Evolutionary conservation across 1,140 invertebrate species (phyloP).

Genomic region (Cydia amplana): DNA sequence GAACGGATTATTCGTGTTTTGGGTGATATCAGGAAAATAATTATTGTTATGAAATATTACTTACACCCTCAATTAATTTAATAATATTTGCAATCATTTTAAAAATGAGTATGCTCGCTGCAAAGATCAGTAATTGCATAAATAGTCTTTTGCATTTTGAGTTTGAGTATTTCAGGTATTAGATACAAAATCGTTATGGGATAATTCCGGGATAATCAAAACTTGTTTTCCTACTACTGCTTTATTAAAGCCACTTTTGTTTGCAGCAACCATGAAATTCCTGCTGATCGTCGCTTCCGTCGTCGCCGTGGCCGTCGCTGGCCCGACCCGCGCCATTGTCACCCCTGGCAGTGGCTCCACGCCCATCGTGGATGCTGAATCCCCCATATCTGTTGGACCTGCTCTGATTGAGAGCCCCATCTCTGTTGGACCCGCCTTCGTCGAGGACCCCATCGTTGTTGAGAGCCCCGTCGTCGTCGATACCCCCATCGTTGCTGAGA

Average conservation of each 20-base stretch:
- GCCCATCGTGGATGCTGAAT: slow-evolving; percentile 18
- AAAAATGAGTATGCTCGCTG: slow-evolving; percentile 22
- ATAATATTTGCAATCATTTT: background rate
- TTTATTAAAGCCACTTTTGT: background rate
- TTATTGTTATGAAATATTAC: background rate
- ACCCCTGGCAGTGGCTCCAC: slow-evolving; percentile 38
- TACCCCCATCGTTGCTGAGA: background rate
- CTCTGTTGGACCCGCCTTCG: background rate
- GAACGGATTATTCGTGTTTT: no score
- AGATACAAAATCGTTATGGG: no score
- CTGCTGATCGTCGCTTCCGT: slow-evolving; percentile 40
- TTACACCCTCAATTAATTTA: background rate
- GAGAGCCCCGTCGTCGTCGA: slow-evolving; percentile 10
- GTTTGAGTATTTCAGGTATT: background rate
- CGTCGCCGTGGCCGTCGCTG: slow-evolving; percentile 42
- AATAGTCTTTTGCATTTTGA: background rate
- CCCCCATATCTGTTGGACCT: slow-evolving; percentile 18
- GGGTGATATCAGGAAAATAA: background rate
- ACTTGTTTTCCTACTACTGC: no score
- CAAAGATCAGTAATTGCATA: background rate
- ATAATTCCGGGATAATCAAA: no score
- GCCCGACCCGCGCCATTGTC: slow-evolving; percentile 36
- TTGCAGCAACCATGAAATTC: slow-evolving; percentile 39
- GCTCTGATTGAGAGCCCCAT: slow-evolving; percentile 16
- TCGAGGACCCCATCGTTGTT: background rate